These are phyloP conservation scores for Clarias fuscus DNA, from an alignment of 2,797 vertebrate genomes.

Conservation along the genomic window DNA sequence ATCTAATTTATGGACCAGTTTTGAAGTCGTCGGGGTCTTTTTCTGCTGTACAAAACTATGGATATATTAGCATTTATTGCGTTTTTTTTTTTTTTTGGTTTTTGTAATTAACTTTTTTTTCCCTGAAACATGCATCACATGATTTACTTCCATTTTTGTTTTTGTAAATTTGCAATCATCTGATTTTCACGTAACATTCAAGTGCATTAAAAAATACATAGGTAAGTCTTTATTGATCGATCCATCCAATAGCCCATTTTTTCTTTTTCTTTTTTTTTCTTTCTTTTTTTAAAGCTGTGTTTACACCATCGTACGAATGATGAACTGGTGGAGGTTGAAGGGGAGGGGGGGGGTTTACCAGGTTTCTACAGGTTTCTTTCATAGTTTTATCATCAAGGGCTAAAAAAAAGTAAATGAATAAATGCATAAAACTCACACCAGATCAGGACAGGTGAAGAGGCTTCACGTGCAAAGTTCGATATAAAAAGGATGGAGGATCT, in stretches of 20 bases:
- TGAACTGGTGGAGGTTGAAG: constrained; percentile 63
- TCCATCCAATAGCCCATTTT: not conserved
- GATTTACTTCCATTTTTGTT: not conserved
- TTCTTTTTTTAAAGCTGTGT: constrained; percentile 37
- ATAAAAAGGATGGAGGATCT: not conserved
- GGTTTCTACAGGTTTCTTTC: constrained; percentile 74
- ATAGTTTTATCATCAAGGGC: constrained; percentile 81
- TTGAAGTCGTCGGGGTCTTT: constrained; percentile 69
- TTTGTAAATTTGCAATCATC: not conserved
- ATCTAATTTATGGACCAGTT: constrained; percentile 76
- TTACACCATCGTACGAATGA: constrained; percentile 68
- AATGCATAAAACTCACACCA: not conserved
- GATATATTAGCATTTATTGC: constrained; percentile 60
- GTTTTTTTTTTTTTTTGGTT: constrained; percentile 36
- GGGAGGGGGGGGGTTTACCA: constrained; percentile 56
- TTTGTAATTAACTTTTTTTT: not conserved
- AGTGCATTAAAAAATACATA: not conserved
- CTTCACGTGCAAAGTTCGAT: not conserved
- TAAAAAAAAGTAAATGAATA: constrained; percentile 55
- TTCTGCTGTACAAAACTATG: constrained; percentile 77
- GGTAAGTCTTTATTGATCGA: not conserved
- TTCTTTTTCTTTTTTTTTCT: not conserved
- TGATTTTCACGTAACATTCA: not conserved
- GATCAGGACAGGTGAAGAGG: not conserved
- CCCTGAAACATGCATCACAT: constrained; percentile 1